Conservation (phyloP, 1,140 invertebrate species). For the Periplaneta americana region DNA sequence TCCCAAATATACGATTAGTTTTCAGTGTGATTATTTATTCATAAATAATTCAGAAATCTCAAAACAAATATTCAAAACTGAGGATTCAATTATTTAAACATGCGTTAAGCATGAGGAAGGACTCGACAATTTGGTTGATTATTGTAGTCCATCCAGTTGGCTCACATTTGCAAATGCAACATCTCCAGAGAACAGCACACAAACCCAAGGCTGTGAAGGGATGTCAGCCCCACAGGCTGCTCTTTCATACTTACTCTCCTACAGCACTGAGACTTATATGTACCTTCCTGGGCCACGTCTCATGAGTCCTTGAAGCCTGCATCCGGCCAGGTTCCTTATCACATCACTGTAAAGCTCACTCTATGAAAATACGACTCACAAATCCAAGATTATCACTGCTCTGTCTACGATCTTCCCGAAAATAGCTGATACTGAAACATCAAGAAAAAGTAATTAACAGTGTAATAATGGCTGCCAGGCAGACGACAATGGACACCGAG, state of each 20-base stretch:
- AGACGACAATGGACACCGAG: not conserved
- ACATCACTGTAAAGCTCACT: slow-evolving; percentile 2
- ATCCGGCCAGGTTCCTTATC: not conserved
- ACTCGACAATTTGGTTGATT: no score
- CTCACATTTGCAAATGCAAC: not conserved
- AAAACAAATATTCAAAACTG: no score
- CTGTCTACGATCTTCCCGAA: slow-evolving; percentile 56
- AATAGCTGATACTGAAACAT: slow-evolving; percentile 71
- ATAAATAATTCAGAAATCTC: no score
- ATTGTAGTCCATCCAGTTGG: no score
- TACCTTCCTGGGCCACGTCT: not conserved
- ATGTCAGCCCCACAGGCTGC: not conserved
- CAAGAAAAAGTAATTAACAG: slow-evolving; percentile 12
- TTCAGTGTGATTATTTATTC: no score
- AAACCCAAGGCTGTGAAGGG: not conserved
- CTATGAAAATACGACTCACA: not conserved
- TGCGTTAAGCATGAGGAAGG: no score
- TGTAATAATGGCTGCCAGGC: not conserved
- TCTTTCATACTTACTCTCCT: not conserved
- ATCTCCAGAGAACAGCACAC: not conserved
- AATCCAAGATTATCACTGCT: slow-evolving; percentile 7
- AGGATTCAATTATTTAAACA: no score
- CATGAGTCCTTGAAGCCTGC: not conserved
- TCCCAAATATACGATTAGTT: no score
- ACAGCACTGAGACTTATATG: not conserved